Evolutionary conservation across 2,797 vertebrate species (phyloP), one percentile per base, ranked within the genome.

Genomic region (Paramormyrops hopkinsi): DNA sequence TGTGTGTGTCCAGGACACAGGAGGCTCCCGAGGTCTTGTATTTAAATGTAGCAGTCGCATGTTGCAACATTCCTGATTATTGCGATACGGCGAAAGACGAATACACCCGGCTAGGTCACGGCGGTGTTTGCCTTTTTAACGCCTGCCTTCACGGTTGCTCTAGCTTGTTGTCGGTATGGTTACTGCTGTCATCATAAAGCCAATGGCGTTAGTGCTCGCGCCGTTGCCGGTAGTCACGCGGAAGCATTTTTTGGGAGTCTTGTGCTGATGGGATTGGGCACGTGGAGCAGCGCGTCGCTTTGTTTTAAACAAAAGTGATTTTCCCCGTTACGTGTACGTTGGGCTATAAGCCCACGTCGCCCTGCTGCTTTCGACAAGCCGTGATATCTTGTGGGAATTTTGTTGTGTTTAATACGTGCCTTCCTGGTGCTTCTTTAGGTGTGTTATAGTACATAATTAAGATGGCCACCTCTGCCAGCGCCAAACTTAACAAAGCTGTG

Each of bases 401-500:
- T 17, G 29, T 76, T 14, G 14, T n/a, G 8, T 48, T 22, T 22
- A 50, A 84, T 12, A 48, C 1, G 19, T 25, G 44, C 22, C 6
- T 22, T 22, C 46, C 9, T 51, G 44, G 41, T 25, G 44, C 51
- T 87, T 69, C 50, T 90, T 46, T 50, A 96, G 96, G 96, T 95
- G 94, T 95, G 89, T 93, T 95, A 93, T 94, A 95, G 95, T 92
- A 94, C 92, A 89, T 88, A 96, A 92, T 89, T 88, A 96, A 93
- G 90, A 99, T 99, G 98, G 97, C 98, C 92, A 97, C 95, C 87
- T 99, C 99, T 0, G 94, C 96, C 12, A 99, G 99, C 91, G 95
- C 98, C 90, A 95, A 95, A 86, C 93, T 99, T 94, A 98, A 97
- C 95, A 99, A 99, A 96, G 93, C 96, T 91, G 96, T 99, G 62